These are phyloP conservation scores for Clarias gariepinus DNA, from an alignment of 2,113 vertebrate species.

Conservation along the genomic window DNA sequence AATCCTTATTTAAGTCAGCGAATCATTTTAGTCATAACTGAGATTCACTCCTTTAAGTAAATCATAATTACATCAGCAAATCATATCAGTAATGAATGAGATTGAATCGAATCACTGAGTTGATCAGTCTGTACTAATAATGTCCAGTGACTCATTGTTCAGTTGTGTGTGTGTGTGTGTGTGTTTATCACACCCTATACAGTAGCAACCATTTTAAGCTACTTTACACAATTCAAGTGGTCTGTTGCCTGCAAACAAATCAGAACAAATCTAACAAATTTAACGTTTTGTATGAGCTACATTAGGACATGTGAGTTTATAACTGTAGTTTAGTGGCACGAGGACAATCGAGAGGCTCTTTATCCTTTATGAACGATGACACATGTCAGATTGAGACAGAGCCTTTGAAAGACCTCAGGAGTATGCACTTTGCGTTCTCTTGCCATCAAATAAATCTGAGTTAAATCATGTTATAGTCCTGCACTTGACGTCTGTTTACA, in stretches of 20 bases:
- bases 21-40: background rate
- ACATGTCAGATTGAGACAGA: background rate
- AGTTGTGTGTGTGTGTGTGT: background rate
- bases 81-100: background rate
- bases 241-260: background rate
- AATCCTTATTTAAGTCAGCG: background rate
- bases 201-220: too few relatives aligned
- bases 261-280: background rate
- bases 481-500: conserved; percentile 21
- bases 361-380: background rate
- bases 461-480: background rate
- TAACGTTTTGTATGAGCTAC: background rate
- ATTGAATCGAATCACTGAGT: background rate
- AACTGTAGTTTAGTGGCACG: background rate
- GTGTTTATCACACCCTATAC: too few relatives aligned
- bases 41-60: background rate
- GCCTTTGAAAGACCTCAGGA: background rate
- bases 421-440: background rate
- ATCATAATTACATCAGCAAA: background rate
- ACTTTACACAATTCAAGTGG: background rate
- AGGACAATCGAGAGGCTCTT: background rate
- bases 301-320: background rate
- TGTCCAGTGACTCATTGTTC: background rate
- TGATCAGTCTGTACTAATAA: too few relatives aligned
- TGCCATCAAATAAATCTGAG: background rate